Evolutionary conservation across 1,140 invertebrate genomes (phyloP).

Genomic region (Trichomalopsis sarcophagae): DNA sequence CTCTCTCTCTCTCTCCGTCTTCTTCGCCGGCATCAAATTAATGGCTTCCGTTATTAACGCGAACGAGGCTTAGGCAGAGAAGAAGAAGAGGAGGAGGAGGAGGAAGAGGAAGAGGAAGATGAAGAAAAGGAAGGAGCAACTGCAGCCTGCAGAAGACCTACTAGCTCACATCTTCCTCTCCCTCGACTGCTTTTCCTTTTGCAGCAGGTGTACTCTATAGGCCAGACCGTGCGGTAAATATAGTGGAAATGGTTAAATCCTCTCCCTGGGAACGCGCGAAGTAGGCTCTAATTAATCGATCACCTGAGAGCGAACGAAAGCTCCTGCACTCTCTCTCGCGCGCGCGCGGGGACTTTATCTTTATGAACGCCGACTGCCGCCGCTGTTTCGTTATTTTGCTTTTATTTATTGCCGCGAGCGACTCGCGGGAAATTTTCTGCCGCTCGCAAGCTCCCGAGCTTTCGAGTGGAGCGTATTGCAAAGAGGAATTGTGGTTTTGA

Average conservation of each 20-base stretch:
- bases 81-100: not conserved
- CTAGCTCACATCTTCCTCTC: not conserved
- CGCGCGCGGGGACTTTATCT: slow-evolving; percentile 10
- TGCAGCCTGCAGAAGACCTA: not conserved
- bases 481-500: not conserved
- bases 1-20: not conserved
- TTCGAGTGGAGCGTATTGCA: not conserved
- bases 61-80: not conserved
- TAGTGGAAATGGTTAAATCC: slow-evolving; percentile 4
- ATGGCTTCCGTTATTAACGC: slow-evolving; percentile 37
- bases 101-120: not conserved
- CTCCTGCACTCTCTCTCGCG: not conserved
- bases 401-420: slow-evolving; percentile 7
- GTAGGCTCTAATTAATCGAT: slow-evolving; percentile 38
- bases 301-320: slow-evolving; percentile 14
- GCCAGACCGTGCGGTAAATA: slow-evolving; percentile 2
- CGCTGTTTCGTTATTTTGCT: slow-evolving; percentile 22
- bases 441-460: not conserved
- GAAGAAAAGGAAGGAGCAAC: not conserved
- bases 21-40: slow-evolving; percentile 57
- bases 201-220: not conserved
- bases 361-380: slow-evolving; percentile 6
- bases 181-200: not conserved
- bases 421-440: not conserved
- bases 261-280: not conserved